Conservation (phyloP, 2,888 invertebrate genomes). For the Keiferia lycopersicella region DNA sequence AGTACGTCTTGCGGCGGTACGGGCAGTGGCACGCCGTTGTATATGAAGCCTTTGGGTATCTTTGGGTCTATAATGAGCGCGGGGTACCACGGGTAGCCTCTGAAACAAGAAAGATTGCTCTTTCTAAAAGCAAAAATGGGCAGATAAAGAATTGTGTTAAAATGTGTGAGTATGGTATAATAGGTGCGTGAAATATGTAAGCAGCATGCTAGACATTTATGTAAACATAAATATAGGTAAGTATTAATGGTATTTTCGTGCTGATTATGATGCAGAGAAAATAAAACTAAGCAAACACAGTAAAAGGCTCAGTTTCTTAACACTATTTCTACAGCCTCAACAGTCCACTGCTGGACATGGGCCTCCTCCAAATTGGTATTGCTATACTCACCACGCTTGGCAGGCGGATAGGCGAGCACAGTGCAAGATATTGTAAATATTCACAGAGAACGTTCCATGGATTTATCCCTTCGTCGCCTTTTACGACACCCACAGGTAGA, state of each 20-base stretch:
- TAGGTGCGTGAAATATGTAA: not conserved
- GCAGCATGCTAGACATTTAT: not conserved
- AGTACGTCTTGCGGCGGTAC: conserved; percentile 96
- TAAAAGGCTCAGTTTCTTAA: no score
- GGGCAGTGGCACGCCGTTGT: conserved; percentile 96
- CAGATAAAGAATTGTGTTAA: conserved; percentile 13
- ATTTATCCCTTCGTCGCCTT: no score
- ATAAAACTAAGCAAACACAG: no score
- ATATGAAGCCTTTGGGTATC: conserved; percentile 94
- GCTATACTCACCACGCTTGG: no score
- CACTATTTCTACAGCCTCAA: no score
- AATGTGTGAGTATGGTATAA: not conserved
- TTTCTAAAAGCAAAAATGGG: conserved; percentile 7
- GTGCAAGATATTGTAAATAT: no score
- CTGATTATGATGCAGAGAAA: no score
- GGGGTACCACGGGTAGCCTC: conserved; percentile 98
- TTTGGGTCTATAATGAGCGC: conserved; percentile 97
- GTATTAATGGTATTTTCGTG: not conserved
- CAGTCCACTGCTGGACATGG: no score
- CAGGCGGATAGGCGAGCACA: no score
- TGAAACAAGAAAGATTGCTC: conserved; percentile 39
- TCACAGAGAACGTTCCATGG: no score
- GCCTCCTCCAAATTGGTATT: no score
- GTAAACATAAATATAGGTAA: not conserved
- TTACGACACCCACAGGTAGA: no score